These are phyloP conservation scores for Lepidocyrtoides sp. DNA, from an alignment of 2,888 invertebrate species.

Conservation along the genomic window DNA sequence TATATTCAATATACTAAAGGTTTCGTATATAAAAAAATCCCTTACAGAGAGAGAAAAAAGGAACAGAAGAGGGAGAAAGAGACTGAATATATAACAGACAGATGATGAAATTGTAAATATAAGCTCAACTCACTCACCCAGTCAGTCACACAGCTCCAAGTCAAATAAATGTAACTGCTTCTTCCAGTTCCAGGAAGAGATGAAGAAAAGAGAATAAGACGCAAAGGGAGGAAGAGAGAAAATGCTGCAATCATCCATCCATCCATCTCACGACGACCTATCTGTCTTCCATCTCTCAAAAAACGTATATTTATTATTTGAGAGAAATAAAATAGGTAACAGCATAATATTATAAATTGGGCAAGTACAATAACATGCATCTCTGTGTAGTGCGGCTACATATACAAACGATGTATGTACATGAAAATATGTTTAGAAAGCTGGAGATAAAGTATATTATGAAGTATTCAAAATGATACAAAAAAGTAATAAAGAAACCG, in stretches of 20 bases:
- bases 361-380: too few relatives aligned
- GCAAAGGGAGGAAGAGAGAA: constrained; percentile 46
- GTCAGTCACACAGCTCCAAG: constrained; percentile 1
- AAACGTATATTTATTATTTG: background rate
- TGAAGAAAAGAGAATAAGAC: constrained; percentile 22
- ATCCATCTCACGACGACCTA: constrained; percentile 53
- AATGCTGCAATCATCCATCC: constrained; percentile 68
- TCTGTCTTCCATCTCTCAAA: constrained; percentile 62
- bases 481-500: constrained; percentile 55
- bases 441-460: background rate
- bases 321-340: background rate
- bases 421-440: background rate
- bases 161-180: constrained; percentile 43
- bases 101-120: constrained; percentile 70
- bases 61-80: background rate
- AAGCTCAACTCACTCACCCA: constrained; percentile 33
- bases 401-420: too few relatives aligned
- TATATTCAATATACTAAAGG: background rate
- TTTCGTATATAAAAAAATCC: background rate
- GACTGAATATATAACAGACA: constrained; percentile 27
- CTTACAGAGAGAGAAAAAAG: background rate
- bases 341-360: too few relatives aligned
- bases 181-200: constrained; percentile 1
- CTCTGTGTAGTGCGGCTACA: background rate
- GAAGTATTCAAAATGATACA: constrained; percentile 35